phyloP scores from a whole-genome alignment of 2,113 vertebrate species.

The Mastomys natalensis region DNA sequence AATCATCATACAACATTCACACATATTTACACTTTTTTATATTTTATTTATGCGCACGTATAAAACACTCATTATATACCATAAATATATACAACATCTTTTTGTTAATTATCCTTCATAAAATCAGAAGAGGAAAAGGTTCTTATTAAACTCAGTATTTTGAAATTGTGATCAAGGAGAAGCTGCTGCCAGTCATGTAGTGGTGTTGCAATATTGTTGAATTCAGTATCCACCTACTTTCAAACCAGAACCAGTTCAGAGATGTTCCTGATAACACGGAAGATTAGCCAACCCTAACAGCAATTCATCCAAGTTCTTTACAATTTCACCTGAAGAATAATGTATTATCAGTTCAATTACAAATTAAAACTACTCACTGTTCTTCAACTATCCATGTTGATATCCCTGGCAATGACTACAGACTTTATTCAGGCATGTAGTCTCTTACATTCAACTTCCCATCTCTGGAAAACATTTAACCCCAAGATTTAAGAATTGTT shows the following conservation, averaged over 20 bases:
- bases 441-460: not conserved
- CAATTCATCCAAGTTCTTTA: not conserved
- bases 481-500: not conserved
- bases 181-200: not conserved
- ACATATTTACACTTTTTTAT: not conserved
- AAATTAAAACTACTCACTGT: not conserved
- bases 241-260: not conserved
- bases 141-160: not conserved
- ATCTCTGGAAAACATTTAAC: not conserved
- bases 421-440: not conserved
- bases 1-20: not conserved
- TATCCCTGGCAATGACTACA: not conserved
- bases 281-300: not conserved
- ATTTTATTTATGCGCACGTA: not conserved
- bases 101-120: not conserved
- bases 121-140: not conserved
- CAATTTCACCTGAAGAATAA: not conserved
- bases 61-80: not conserved
- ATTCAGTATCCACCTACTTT: not conserved
- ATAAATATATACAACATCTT: not conserved
- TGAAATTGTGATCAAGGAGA: not conserved
- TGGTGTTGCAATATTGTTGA: not conserved
- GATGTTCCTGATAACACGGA: not conserved
- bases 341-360: not conserved
- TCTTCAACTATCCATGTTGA: not conserved